Base-by-base conservation (phyloP, 1,140 invertebrate genomes). In the Atta colombica region DNA sequence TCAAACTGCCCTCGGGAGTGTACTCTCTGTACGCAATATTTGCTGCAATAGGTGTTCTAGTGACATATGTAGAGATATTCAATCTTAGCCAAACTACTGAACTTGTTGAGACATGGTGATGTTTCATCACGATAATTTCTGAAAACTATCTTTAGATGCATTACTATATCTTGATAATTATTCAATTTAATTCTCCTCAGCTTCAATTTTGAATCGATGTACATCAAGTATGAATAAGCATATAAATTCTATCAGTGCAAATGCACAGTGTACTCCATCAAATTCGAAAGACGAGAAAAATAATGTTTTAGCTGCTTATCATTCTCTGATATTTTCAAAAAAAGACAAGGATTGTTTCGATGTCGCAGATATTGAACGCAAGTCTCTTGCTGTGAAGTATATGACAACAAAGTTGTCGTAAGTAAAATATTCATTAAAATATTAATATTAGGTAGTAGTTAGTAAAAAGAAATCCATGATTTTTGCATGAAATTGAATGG, bases 251-350 rank as follows among this genome's bases (percentile, higher is more conserved):
- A 10, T 18, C 18, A n/a, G 35, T 4, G 4, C 39, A 0, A 49
- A 49, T n/a, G 14, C 18, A 21, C 25, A 60, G 14, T 2, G 10
- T 58, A 28, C 31, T 28, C 3, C 35, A 45, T 53, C 28, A 58
- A 14, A 60, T 2, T 49, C 28, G 2, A 84, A 63, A 2, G 28
- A 10, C 21, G 69, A 80, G 39, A 93, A 91, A 69, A 82, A 87
- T 63, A 92, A 92, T 69, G 91, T 90, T 49, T 66, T 94, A 51
- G 60, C 89, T 2, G 88, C 89, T 0, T 91, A 90, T 85, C 94
- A 94, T 65, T 75, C 68, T 21, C 51, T 94, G 65, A 91, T 91
- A 72, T 94, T 94, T 88, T 93, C 93, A n/a, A 91, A 93, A 66
- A 60, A 68, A 28, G 68, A 88, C 21, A 89, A 92, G 63, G 77